These are phyloP conservation scores for Myiopsitta monachus DNA, from an alignment of 2,113 vertebrate species.

Conservation along the genomic window DNA sequence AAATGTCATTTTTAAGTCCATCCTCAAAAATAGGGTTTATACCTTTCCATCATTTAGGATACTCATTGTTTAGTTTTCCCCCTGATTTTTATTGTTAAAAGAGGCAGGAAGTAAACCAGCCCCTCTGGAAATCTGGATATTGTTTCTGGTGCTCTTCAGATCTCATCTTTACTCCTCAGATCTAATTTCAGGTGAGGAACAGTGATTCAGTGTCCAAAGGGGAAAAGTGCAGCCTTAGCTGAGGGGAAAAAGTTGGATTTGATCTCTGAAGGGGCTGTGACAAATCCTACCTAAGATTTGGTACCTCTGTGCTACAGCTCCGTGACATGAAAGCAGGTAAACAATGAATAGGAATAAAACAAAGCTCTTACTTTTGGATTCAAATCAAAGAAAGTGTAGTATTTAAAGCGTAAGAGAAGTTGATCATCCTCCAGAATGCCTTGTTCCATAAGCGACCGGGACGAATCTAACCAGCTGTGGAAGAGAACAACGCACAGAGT, in stretches of 20 bases:
- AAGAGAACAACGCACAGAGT: constrained; percentile 28
- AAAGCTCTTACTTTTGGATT: constrained; percentile 90
- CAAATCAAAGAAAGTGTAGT: constrained; percentile 96
- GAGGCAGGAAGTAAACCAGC: neutral
- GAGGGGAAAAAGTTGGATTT: neutral
- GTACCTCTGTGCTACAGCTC: neutral
- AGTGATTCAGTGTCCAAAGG: neutral
- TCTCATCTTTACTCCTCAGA: neutral
- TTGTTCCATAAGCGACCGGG: constrained; percentile 95
- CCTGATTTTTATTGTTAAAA: neutral
- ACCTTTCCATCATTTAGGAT: neutral
- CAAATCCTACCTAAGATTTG: neutral
- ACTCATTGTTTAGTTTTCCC: neutral
- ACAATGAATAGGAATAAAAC: neutral
- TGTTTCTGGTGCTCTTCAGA: neutral
- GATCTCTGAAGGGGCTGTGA: neutral
- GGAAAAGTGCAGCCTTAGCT: neutral
- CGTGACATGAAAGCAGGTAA: neutral
- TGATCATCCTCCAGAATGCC: constrained; percentile 87
- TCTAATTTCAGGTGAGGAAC: neutral
- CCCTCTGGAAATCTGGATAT: neutral
- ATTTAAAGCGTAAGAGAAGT: constrained; percentile 93
- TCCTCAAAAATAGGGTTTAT: neutral
- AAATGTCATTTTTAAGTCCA: neutral
- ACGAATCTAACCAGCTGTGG: constrained; percentile 94